Conservation (phyloP, 2,888 invertebrate species). For the Nomada goodeniana region DNA sequence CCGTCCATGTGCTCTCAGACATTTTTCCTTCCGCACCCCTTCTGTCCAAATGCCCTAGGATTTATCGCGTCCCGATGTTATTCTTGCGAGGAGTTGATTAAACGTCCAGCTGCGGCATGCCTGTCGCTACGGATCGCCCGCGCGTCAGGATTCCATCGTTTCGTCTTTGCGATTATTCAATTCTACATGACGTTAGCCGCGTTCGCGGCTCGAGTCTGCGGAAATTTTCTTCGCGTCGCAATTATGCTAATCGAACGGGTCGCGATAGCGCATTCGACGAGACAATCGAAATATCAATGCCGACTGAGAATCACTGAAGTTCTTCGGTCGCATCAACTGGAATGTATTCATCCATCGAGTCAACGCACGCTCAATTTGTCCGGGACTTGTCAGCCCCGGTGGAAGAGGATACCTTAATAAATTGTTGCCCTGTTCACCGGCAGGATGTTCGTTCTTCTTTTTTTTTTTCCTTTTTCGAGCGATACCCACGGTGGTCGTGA, state of each 20-base stretch:
- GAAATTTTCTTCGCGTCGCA: background rate
- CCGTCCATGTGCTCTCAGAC: slow-evolving; percentile 40
- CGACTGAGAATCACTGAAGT: slow-evolving; percentile 70
- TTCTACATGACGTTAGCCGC: background rate
- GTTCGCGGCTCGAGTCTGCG: no score
- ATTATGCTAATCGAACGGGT: slow-evolving; percentile 9
- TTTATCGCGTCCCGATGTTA: slow-evolving; percentile 63
- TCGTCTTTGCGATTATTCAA: slow-evolving; percentile 5
- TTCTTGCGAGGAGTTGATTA: slow-evolving; percentile 52
- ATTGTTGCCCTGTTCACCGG: slow-evolving; percentile 70
- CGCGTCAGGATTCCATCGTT: no score
- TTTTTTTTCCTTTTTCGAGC: slow-evolving; percentile 52
- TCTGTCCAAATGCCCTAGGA: slow-evolving; percentile 43
- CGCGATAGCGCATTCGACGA: background rate
- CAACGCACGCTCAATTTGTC: slow-evolving; percentile 75
- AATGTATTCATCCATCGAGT: slow-evolving; percentile 75
- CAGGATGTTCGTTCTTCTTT: slow-evolving; percentile 42
- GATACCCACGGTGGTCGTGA: slow-evolving; percentile 56
- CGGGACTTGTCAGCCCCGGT: slow-evolving; percentile 68
- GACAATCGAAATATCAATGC: slow-evolving; percentile 42
- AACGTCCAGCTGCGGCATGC: slow-evolving; percentile 26
- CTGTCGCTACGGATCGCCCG: no score
- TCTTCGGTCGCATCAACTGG: slow-evolving; percentile 65
- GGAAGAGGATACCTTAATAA: slow-evolving; percentile 75
- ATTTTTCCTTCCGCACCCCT: slow-evolving; percentile 58